Percentiles rank a stretch among this genome's conserved stretches.
Evolutionary conservation across 92 coral and sea anemone species (phyloP).

Genomic region (Palythoa caribaeorum): DNA sequence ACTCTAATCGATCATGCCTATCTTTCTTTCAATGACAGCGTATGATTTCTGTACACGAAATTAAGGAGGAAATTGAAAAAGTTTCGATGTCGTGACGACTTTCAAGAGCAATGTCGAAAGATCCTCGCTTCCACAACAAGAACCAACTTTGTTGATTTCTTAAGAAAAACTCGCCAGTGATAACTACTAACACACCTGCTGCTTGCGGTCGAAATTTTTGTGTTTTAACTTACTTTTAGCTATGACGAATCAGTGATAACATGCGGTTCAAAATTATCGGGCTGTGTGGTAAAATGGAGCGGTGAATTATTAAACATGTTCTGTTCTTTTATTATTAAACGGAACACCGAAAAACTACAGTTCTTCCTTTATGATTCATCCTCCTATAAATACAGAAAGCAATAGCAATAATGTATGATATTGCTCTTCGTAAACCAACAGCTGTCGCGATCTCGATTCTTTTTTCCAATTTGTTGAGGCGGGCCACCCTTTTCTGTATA

Average conservation of each 20-base stretch:
- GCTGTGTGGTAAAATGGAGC: neutral
- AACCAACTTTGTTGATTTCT: too few relatives aligned
- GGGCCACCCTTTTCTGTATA: neutral
- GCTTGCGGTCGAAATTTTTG: neutral
- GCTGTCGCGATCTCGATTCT: neutral
- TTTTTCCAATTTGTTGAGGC: neutral
- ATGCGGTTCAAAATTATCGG: neutral
- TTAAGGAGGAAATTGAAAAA: neutral
- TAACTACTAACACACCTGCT: neutral
- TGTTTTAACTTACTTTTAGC: neutral
- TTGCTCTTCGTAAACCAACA: neutral
- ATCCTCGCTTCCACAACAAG: neutral
- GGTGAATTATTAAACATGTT: constrained; percentile 1
- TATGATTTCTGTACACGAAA: neutral
- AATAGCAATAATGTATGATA: neutral
- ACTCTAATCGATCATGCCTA: neutral
- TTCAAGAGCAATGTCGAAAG: neutral
- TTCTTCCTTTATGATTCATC: neutral
- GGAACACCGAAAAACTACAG: neutral
- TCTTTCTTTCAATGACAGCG: neutral
- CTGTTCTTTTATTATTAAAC: neutral
- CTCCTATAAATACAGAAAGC: neutral
- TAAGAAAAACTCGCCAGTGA: neutral
- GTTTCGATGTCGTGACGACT: neutral
- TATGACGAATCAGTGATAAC: neutral